Percentiles rank a stretch among this genome's conserved stretches.
phyloP scores from a whole-genome alignment of 1,140 invertebrate species.

The Trypoxylus dichotomus region DNA sequence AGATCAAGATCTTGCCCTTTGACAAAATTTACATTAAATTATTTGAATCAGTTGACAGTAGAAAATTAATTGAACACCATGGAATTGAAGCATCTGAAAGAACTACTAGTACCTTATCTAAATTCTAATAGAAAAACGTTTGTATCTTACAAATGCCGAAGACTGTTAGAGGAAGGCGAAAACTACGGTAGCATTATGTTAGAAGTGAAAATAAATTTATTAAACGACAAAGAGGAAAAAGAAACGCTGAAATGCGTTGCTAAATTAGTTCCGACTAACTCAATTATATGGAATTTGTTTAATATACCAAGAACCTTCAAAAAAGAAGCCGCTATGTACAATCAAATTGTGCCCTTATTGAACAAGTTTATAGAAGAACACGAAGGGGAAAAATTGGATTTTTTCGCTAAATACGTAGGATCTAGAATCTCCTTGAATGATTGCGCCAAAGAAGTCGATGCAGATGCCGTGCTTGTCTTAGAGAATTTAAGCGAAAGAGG shows the following conservation, averaged over 20 bases:
- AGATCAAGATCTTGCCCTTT: no score
- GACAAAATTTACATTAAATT: no score
- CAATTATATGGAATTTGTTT: conserved; percentile 57
- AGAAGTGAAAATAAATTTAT: conserved; percentile 46
- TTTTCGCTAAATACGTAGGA: not conserved
- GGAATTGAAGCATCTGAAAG: no score
- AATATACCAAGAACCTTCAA: conserved; percentile 57
- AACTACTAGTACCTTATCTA: no score
- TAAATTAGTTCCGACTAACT: conserved; percentile 57
- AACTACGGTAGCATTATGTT: conserved; percentile 63
- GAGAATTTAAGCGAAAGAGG: conserved; percentile 57
- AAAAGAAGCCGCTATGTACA: conserved; percentile 60
- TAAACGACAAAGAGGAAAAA: conserved; percentile 49
- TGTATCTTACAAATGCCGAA: not conserved
- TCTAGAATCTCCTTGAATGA: not conserved
- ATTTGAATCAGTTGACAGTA: no score
- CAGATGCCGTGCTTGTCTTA: conserved; percentile 58
- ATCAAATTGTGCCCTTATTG: conserved; percentile 54
- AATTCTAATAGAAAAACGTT: no score
- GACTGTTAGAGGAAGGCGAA: conserved; percentile 52
- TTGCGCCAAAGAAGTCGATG: conserved; percentile 51
- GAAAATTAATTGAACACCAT: no score
- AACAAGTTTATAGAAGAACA: conserved; percentile 21
- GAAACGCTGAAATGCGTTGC: conserved; percentile 53
- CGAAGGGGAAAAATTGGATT: not conserved